These are phyloP conservation scores for Protobothrops mucrosquamatus DNA, from an alignment of 2,113 vertebrate species.

Conservation along the genomic window DNA sequence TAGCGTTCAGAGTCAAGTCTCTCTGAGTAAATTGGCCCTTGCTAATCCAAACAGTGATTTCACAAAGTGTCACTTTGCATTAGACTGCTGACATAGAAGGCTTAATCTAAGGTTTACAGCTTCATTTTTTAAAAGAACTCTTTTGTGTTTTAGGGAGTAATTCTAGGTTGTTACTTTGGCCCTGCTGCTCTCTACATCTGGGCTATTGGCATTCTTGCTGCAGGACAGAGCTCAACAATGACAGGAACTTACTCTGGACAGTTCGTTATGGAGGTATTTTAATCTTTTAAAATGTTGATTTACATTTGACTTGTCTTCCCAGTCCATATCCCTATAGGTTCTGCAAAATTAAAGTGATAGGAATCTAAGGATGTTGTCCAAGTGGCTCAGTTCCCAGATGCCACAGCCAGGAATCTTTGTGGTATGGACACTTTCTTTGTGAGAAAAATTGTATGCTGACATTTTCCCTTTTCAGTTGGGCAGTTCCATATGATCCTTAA, in stretches of 20 bases:
- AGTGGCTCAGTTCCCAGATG: neutral
- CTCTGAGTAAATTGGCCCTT: neutral
- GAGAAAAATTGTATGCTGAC: neutral
- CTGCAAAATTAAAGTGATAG: neutral
- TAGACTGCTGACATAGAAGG: neutral
- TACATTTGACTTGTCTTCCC: neutral
- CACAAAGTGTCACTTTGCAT: neutral
- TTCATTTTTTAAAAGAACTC: neutral
- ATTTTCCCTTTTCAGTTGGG: neutral
- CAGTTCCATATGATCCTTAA: neutral
- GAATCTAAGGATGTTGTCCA: neutral
- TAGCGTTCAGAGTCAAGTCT: no score
- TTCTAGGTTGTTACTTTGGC: conserved; percentile 93
- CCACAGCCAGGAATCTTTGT: neutral
- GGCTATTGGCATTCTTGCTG: conserved; percentile 94
- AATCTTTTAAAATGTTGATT: neutral
- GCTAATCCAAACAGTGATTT: neutral
- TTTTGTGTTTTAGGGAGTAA: conserved; percentile 74
- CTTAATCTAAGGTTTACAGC: accelerated
- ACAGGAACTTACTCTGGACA: conserved; percentile 96
- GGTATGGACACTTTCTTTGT: neutral
- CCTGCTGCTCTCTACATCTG: conserved; percentile 92
- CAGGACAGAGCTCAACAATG: conserved; percentile 98
- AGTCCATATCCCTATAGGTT: neutral
- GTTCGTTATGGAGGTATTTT: conserved; percentile 94